Base-by-base conservation (phyloP, 2,888 invertebrate genomes). In the Sisyra nigra region DNA sequence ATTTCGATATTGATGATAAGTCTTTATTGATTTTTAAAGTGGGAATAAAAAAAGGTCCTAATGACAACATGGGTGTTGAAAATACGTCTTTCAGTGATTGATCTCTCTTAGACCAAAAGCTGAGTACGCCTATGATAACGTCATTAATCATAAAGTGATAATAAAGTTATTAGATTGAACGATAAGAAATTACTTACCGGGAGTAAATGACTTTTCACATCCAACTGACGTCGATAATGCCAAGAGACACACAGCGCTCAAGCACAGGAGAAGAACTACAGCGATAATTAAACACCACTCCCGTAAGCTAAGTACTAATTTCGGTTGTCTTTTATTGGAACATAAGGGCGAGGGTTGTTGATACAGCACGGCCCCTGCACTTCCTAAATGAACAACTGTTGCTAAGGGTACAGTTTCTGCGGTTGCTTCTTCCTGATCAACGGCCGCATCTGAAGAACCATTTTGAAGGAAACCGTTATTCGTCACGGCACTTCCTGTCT, bases 321-420 rank as follows among this genome's bases (percentile, higher is more conserved):
- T 37, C 17, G 17, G 17, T 18, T 37, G 17, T 15, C 37, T 37
- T 37, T 37, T 37, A 37, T 37, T 37, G 17, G 37, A 18, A 19
- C 37, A 37, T 15, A 37, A 11, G 11, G 37, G 37, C 18, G 37
- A 15, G 8, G 37, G 10, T 9, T 13, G 37, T 18, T 37, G 37
- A 37, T 37, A 37, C 8, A 37, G 11, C 3, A 37, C 37, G 10
- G 37, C 37, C 3, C 37, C 37, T 6, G 10, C 17, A 19, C 19
- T 18, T n/a, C 37, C 37, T 37, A 37, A 37, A 37, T 37, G 37
- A 8, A 37, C 11, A 4, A 37, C 37, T n/a, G 37, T 37, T 37
- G 37, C 37, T 19, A 37, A 37, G 17, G 37, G 37, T 10, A 37
- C 37, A 19, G 37, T 37, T 37, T 37, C 37, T 14, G n/a, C 14